A percentile compares a stretch with the other conserved stretches of the same genome.
phyloP scores from a whole-genome alignment of 2,113 vertebrate species.

The Syrrhaptes paradoxus region DNA sequence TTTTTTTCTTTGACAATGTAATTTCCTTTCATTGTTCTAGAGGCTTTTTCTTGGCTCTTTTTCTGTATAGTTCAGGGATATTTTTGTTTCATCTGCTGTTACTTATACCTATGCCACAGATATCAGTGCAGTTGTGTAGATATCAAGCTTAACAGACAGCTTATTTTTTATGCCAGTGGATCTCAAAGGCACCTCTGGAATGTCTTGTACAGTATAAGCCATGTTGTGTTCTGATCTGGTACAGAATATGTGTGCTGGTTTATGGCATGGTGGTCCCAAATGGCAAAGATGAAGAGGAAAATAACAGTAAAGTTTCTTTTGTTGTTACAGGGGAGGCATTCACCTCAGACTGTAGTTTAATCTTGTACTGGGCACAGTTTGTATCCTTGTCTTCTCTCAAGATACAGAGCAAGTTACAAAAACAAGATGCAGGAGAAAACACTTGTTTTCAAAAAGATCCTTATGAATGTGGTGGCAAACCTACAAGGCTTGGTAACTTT shows the following conservation, averaged over 20 bases:
- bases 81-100: not conserved
- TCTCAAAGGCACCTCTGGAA: not conserved
- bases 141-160: not conserved
- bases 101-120: not conserved
- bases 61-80: not conserved
- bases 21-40: constrained; percentile 27
- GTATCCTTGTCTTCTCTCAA: not conserved
- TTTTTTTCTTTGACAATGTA: not conserved
- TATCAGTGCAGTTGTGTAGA: not conserved
- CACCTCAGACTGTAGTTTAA: not conserved
- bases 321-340: not conserved
- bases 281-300: not conserved
- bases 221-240: not conserved
- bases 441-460: not conserved
- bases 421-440: not conserved
- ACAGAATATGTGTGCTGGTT: rapidly evolving
- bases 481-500: not conserved
- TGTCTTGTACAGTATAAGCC: not conserved
- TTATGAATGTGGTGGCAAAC: not conserved
- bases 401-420: not conserved
- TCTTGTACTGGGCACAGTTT: not conserved
- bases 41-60: not conserved
- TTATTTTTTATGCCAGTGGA: not conserved
- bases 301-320: not conserved
- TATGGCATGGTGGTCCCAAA: not conserved